Conservation (phyloP, 2,888 invertebrate species). For the Pheosia tremula region DNA sequence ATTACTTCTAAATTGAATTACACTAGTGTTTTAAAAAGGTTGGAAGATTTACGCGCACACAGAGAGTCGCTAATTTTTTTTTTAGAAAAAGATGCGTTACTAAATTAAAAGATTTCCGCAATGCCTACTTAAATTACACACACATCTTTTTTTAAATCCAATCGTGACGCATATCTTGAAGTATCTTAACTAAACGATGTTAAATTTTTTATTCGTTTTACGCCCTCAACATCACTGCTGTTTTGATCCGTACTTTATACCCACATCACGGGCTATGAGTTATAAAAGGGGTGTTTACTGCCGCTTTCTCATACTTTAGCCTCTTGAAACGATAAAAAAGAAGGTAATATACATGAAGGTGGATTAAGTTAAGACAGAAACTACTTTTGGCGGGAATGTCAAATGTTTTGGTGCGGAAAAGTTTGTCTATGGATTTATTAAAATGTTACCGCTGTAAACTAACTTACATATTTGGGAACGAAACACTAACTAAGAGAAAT, state of each 20-base stretch:
- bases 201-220: not conserved
- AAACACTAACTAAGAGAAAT: too few relatives aligned
- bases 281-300: slow-evolving; percentile 30
- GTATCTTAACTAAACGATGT: slow-evolving; percentile 6
- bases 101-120: not conserved
- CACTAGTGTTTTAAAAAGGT: too few relatives aligned
- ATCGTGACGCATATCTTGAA: slow-evolving; percentile 2
- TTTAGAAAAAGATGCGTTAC: not conserved
- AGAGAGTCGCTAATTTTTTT: too few relatives aligned
- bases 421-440: too few relatives aligned
- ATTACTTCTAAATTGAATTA: too few relatives aligned
- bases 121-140: not conserved
- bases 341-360: slow-evolving; percentile 4
- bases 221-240: slow-evolving; percentile 8
- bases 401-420: not conserved
- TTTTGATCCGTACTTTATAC: slow-evolving; percentile 27
- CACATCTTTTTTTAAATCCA: slow-evolving; percentile 5
- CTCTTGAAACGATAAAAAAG: slow-evolving; percentile 29
- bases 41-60: too few relatives aligned
- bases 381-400: not conserved
- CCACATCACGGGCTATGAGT: slow-evolving; percentile 20
- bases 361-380: not conserved
- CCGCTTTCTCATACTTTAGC: slow-evolving; percentile 23
- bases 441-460: too few relatives aligned
- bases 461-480: too few relatives aligned